These are phyloP conservation scores for Nymphalis io DNA, from an alignment of 1,140 invertebrate genomes.

Conservation along the genomic window DNA sequence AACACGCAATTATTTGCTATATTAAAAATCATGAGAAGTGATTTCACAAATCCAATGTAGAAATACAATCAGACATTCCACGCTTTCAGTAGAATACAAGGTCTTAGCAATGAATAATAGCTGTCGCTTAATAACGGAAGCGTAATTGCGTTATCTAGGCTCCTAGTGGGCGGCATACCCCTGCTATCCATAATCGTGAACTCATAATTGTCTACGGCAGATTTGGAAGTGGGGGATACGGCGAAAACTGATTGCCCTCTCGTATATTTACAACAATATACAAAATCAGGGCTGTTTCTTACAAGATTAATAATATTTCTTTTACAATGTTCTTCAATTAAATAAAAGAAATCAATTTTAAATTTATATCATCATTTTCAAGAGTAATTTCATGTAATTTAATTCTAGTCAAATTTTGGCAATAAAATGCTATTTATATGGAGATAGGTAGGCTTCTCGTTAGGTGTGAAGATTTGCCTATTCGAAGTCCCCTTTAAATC, in stretches of 20 bases:
- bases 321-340: too few species aligned
- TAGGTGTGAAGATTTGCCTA: constrained; percentile 45
- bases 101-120: constrained; percentile 72
- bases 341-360: too few species aligned
- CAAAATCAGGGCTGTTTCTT: too few species aligned
- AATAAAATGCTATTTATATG: not conserved
- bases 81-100: constrained; percentile 55
- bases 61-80: constrained; percentile 45
- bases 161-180: constrained; percentile 51
- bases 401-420: not conserved
- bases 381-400: not conserved
- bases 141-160: constrained; percentile 75
- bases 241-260: not conserved
- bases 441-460: not conserved
- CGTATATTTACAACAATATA: not conserved
- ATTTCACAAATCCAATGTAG: constrained; percentile 42
- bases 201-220: constrained; percentile 72
- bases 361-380: too few species aligned
- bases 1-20: not conserved
- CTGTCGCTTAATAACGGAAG: constrained; percentile 66
- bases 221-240: constrained; percentile 31
- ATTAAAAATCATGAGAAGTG: constrained; percentile 38
- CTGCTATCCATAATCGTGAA: constrained; percentile 62
- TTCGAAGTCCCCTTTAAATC: constrained; percentile 35
- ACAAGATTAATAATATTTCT: too few species aligned